These are phyloP conservation scores for Maccullochella peelii DNA, from an alignment of 2,113 vertebrate species.

Conservation along the genomic window DNA sequence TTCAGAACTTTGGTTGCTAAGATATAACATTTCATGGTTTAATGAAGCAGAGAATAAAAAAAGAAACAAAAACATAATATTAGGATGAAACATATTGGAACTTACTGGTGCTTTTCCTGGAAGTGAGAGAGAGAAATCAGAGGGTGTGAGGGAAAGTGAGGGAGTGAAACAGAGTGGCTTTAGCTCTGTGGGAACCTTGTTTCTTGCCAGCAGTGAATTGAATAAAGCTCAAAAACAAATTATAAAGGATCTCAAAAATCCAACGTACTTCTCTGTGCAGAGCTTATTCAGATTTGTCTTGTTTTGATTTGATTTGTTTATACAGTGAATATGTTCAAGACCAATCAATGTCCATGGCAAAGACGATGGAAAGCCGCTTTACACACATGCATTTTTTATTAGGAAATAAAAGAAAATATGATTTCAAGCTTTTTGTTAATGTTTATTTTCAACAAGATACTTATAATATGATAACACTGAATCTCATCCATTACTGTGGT, in stretches of 20 bases:
- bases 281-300: conserved; percentile 30
- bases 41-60: conserved; percentile 3
- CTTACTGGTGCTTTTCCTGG: conserved; percentile 7
- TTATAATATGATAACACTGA: neutral
- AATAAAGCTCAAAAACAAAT: conserved; percentile 73
- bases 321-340: conserved; percentile 38
- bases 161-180: conserved; percentile 33
- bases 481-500: neutral
- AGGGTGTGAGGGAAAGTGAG: conserved; percentile 31
- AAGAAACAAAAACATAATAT: neutral
- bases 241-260: conserved; percentile 45
- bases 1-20: conserved; percentile 19
- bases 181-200: conserved; percentile 70
- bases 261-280: conserved; percentile 14
- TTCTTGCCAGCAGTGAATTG: conserved; percentile 71
- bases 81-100: neutral
- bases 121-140: conserved; percentile 6
- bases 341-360: conserved; percentile 9
- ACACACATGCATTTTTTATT: neutral
- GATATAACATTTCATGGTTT: conserved; percentile 3
- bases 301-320: too few species aligned
- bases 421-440: neutral
- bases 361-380: neutral
- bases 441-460: neutral
- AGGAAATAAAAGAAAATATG: neutral